A percentile compares a stretch with the other conserved stretches of the same genome.
Evolutionary conservation across 2,888 invertebrate genomes (phyloP).

Genomic region (Vanessa cardui): DNA sequence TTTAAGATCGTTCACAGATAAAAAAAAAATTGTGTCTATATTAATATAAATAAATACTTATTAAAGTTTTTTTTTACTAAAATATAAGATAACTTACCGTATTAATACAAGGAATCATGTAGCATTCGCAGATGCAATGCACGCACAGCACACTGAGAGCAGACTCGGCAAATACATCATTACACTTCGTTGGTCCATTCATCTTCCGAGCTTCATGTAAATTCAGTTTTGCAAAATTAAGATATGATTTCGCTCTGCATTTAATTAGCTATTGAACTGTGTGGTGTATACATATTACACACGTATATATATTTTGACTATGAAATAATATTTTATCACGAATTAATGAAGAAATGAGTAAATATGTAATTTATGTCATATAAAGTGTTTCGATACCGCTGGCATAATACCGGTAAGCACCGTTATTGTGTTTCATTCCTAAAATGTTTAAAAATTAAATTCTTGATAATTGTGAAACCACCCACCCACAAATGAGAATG

Average conservation of each 20-base stretch:
- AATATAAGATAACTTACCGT: slow-evolving; percentile 31
- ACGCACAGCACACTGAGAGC: slow-evolving; percentile 30
- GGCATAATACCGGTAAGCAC: too few species aligned
- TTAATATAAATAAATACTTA: not conserved
- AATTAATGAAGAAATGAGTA: too few species aligned
- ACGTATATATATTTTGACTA: not conserved
- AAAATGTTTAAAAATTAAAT: not conserved
- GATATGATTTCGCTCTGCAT: slow-evolving; percentile 21
- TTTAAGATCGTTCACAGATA: too few species aligned
- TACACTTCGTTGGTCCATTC: slow-evolving; percentile 18
- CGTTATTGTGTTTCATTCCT: not conserved
- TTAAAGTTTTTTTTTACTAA: not conserved
- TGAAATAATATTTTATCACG: too few species aligned
- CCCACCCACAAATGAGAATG: slow-evolving; percentile 6
- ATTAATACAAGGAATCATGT: slow-evolving; percentile 12
- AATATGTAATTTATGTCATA: too few species aligned
- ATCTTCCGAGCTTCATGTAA: slow-evolving; percentile 14
- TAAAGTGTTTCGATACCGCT: too few species aligned
- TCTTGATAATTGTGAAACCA: slow-evolving; percentile 2
- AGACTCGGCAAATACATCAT: slow-evolving; percentile 19
- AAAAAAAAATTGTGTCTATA: not conserved
- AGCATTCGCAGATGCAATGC: slow-evolving; percentile 37
- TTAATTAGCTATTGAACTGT: slow-evolving; percentile 16
- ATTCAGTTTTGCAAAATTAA: slow-evolving; percentile 22
- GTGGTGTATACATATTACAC: slow-evolving; percentile 11